Evolutionary conservation across 2,888 invertebrate species (phyloP), one percentile per base, ranked within the genome.

Genomic region (Acrobasis suavella): DNA sequence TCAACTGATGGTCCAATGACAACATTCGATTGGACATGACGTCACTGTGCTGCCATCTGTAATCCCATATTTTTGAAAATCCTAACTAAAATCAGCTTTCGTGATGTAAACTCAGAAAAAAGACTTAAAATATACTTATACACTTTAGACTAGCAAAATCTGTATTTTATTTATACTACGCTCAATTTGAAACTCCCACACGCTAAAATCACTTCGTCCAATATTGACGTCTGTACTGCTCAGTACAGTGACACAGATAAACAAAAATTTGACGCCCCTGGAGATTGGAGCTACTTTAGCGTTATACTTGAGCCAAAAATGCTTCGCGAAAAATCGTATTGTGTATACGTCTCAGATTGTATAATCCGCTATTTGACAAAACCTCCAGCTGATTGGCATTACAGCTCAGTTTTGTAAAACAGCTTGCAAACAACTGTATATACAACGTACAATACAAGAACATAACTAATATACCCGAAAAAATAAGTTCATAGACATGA

Each of bases 301-400:
- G 56, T 42, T 39, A 9, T 42, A 56, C 22, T 56, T 42, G 42
- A 56, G 56, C 17, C 56, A 56, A 46, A n/a, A 56, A 56, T 9
- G 42, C 3, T 15, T 0, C 54, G 7, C 12, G 46, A n/a, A 46
- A 46, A 46, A 42, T 12, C 14, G 12, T 14, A 46, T 14, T 42
- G 12, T 42, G n/a, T n/a, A n/a, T n/a, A n/a, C n/a, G n/a, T n/a
- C n/a, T n/a, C n/a, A n/a, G n/a, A n/a, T n/a, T n/a, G n/a, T n/a
- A n/a, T n/a, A n/a, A n/a, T n/a, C n/a, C n/a, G n/a, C n/a, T n/a
- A n/a, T n/a, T n/a, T n/a, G n/a, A n/a, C n/a, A n/a, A n/a, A n/a
- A n/a, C n/a, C n/a, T n/a, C n/a, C n/a, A n/a, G n/a, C n/a, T n/a
- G n/a, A n/a, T n/a, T n/a, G n/a, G n/a, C n/a, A n/a, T n/a, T n/a